Evolutionary conservation across 2,888 invertebrate species (phyloP).

Genomic region (Rhimphoctona megacephalus): DNA sequence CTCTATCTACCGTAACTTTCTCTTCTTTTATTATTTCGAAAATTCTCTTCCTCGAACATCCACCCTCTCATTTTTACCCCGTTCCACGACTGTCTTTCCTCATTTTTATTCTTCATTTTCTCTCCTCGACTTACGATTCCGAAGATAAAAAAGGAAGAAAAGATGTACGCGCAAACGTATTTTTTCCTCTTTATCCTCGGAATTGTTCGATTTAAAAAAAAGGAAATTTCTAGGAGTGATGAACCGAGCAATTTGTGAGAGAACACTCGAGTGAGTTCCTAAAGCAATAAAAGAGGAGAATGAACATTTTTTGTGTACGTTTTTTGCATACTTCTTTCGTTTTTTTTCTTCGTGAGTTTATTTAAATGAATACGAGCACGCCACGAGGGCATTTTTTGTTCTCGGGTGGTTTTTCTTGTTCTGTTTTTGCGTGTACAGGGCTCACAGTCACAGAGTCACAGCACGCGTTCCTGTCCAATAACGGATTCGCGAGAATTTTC

Average conservation of each 20-base stretch:
- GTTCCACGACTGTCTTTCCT: conserved; percentile 9
- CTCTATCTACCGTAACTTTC: conserved; percentile 59
- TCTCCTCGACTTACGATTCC: conserved; percentile 1
- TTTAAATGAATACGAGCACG: conserved; percentile 34
- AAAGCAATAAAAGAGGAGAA: conserved; percentile 37
- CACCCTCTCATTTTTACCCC: conserved; percentile 27
- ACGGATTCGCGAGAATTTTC: conserved; percentile 30
- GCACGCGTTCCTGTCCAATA: conserved; percentile 62
- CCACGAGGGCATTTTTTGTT: conserved; percentile 39
- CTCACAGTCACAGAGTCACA: conserved; percentile 71
- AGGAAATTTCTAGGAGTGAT: not conserved
- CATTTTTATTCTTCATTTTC: conserved; percentile 8
- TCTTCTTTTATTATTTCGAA: conserved; percentile 15
- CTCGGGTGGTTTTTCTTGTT: conserved; percentile 20
- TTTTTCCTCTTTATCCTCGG: conserved; percentile 16
- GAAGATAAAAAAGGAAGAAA: conserved; percentile 46
- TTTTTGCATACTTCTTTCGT: not conserved
- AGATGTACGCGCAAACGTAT: conserved; percentile 1
- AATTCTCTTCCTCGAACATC: conserved; percentile 39
- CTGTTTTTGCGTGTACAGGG: conserved; percentile 17
- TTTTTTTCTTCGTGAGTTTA: conserved; percentile 1
- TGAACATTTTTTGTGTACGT: conserved; percentile 21
- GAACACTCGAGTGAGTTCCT: not conserved
- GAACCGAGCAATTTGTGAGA: not conserved
- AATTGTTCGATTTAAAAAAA: not conserved